These are phyloP conservation scores for Conus betulinus DNA, from an alignment of 1,140 invertebrate species.

Conservation along the genomic window DNA sequence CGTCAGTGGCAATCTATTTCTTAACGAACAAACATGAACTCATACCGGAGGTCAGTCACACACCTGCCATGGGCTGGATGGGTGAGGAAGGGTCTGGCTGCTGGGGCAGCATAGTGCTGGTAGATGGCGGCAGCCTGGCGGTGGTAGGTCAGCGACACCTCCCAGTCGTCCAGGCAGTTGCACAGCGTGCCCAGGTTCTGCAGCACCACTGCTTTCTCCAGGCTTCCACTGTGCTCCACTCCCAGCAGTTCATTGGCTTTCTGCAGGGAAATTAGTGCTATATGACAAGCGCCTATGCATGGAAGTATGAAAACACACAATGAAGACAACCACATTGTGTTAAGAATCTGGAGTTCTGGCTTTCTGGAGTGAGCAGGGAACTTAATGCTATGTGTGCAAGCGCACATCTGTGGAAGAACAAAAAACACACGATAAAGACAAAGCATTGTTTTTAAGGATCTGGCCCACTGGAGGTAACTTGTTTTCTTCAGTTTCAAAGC, in stretches of 20 bases:
- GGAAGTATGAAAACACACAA: not conserved
- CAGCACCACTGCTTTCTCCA: conserved; percentile 28
- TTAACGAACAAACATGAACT: too few species aligned
- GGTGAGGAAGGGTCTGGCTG: not conserved
- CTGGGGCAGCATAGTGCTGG: not conserved
- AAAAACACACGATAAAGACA: not conserved
- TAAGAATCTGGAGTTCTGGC: not conserved
- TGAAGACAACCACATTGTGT: not conserved
- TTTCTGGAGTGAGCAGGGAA: not conserved
- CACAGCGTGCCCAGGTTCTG: conserved; percentile 31
- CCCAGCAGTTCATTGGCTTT: not conserved
- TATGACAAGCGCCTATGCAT: not conserved
- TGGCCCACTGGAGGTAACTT: not conserved
- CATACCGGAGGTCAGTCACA: not conserved
- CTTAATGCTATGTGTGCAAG: not conserved
- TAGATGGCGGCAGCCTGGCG: conserved; percentile 20
- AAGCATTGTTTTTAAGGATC: not conserved
- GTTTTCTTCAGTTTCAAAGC: not conserved
- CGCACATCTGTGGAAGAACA: not conserved
- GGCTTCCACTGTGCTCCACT: not conserved
- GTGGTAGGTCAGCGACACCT: not conserved
- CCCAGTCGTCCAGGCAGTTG: conserved; percentile 6
- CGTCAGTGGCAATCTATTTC: too few species aligned
- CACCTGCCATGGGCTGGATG: conserved; percentile 11
- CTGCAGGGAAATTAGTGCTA: not conserved